Evolutionary conservation across 2,797 vertebrate genomes (phyloP).

Genomic region (Threskiornis aethiopicus): DNA sequence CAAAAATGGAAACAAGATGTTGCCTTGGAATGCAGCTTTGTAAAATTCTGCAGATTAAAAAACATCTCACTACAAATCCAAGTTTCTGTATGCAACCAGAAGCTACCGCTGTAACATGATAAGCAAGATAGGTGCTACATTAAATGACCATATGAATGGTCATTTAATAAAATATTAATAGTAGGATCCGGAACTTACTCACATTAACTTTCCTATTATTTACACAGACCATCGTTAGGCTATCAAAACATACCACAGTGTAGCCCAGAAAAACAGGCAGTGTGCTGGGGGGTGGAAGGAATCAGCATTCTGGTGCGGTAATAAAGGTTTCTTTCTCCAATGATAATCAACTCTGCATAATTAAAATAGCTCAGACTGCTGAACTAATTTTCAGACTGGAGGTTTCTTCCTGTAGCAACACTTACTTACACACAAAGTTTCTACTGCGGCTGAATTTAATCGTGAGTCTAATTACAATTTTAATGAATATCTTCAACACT

Average conservation of each 20-base stretch:
- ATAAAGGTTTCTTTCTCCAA: constrained; percentile 79
- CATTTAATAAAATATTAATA: constrained; percentile 52
- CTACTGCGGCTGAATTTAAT: constrained; percentile 79
- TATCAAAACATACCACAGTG: constrained; percentile 70
- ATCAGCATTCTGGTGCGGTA: constrained; percentile 75
- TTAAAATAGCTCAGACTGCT: constrained; percentile 80
- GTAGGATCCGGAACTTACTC: constrained; percentile 9
- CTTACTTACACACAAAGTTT: constrained; percentile 79
- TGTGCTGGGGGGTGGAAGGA: neutral
- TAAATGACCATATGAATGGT: neutral
- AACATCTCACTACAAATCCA: constrained; percentile 18
- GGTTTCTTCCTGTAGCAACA: constrained; percentile 80
- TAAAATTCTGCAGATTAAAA: constrained; percentile 34
- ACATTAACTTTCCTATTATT: constrained; percentile 61
- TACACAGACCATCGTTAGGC: constrained; percentile 56
- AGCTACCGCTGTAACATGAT: neutral
- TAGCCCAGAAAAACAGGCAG: constrained; percentile 66
- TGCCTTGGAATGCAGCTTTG: constrained; percentile 53
- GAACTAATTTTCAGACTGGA: constrained; percentile 81
- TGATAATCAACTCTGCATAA: constrained; percentile 80
- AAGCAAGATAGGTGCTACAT: neutral
- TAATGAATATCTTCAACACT: constrained; percentile 80
- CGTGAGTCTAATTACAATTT: constrained; percentile 83
- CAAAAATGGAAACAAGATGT: constrained; percentile 71
- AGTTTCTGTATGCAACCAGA: neutral